Conservation (phyloP, 2,797 vertebrate genomes). For the Sarcoramphus papa region DNA sequence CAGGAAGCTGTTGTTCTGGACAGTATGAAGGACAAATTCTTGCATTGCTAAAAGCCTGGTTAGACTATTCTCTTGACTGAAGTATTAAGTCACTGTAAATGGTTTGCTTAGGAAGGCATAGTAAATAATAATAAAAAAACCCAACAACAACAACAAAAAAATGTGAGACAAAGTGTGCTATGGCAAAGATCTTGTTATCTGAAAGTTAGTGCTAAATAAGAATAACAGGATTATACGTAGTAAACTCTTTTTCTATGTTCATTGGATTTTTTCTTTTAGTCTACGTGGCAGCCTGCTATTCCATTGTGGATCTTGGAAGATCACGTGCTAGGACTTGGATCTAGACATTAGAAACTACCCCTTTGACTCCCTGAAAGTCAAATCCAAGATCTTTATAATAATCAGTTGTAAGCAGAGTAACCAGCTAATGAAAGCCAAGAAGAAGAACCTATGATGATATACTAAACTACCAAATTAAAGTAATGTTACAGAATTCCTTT, state of each 20-base stretch:
- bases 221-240: neutral
- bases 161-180: fast-evolving
- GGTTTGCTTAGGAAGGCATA: neutral
- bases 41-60: neutral
- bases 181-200: neutral
- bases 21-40: neutral
- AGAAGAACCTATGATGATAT: neutral
- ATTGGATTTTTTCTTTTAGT: neutral
- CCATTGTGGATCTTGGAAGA: neutral
- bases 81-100: neutral
- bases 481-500: neutral
- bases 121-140: neutral
- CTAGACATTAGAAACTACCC: neutral
- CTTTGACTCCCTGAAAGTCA: neutral
- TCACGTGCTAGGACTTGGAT: neutral
- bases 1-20: neutral
- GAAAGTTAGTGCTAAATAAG: neutral
- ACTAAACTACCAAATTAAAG: neutral
- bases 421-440: neutral
- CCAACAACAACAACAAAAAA: neutral
- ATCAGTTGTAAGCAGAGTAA: neutral
- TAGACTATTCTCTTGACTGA: neutral
- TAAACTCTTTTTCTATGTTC: neutral
- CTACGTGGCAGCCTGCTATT: neutral
- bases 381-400: neutral